Evolutionary conservation across 2,113 vertebrate genomes (phyloP), one percentile per base, ranked within the genome.

Genomic region (Anolis carolinensis): DNA sequence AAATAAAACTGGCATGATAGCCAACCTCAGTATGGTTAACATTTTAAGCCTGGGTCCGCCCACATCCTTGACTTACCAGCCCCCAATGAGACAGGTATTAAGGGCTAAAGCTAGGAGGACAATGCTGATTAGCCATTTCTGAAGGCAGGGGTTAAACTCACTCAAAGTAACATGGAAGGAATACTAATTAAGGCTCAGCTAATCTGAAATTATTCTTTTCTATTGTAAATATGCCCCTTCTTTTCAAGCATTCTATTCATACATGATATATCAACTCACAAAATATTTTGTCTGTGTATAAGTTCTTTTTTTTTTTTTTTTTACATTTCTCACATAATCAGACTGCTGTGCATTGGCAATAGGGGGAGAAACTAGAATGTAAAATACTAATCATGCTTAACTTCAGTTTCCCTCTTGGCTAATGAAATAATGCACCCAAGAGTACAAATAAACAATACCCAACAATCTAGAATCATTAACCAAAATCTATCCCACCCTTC

Each of bases 181-280:
- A 32, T 0, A 14, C 20, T n/a, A 84, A 11, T 0, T 52, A 55
- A 81, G 73, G 75, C 39, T 74, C 13, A 79, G 34, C 0, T 9
- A 55, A 70, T 39, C 52, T 68, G 48, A 84, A 79, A 73, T 80
- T 4, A 5, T 65, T 79, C 4, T 25, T 11, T 55, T 55, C 83
- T 55, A 52, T 36, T 67, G 44, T 52, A 81, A 84, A 84, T 23
- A 65, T 30, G 2, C 21, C 18, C 14, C 23, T 36, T n/a, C 65
- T 77, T 30, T 30, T 32, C 52, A 44, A 2, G 0, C 0, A 23
- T 9, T 36, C 1, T 39, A 18, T 23, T 21, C 1, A 0, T 5
- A 5, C 34, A 79, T 14, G 18, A 32, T 3, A 0, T 39, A 5
- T 13, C 34, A 39, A 4, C 39, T 44, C 52, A n/a, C 16, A 62